Percentiles rank a stretch among this genome's conserved stretches.
Evolutionary conservation across 2,888 invertebrate species (phyloP).

Genomic region (Aquatica leii): DNA sequence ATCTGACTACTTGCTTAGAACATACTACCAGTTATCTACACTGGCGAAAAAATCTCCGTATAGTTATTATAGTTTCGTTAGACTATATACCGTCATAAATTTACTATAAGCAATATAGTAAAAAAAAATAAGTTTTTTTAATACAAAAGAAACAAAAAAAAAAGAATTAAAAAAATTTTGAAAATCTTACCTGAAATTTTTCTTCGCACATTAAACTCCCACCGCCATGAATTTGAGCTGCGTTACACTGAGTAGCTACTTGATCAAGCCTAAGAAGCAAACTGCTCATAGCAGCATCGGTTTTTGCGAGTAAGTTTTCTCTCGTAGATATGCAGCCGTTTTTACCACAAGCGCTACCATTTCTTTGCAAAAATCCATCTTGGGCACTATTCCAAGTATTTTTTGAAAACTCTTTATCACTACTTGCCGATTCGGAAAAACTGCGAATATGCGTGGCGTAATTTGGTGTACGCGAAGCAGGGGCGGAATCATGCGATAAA

Average conservation of each 20-base stretch:
- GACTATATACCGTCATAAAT: no score
- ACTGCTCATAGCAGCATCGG: slow-evolving; percentile 75
- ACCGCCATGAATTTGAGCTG: slow-evolving; percentile 78
- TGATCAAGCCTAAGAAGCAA: slow-evolving; percentile 73
- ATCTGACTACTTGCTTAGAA: no score
- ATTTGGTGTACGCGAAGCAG: slow-evolving; percentile 34
- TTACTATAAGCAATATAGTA: no score
- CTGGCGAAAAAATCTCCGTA: no score
- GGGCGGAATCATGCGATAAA: slow-evolving; percentile 48
- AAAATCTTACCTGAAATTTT: slow-evolving; percentile 71
- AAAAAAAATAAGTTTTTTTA: no score
- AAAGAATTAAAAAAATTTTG: no score
- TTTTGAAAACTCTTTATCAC: slow-evolving; percentile 12
- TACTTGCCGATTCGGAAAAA: slow-evolving; percentile 26
- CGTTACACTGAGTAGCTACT: slow-evolving; percentile 74
- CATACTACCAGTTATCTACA: no score
- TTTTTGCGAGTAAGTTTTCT: slow-evolving; percentile 71
- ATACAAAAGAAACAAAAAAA: no score
- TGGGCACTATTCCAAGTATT: slow-evolving; percentile 20
- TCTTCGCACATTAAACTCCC: slow-evolving; percentile 78
- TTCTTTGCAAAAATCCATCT: slow-evolving; percentile 26
- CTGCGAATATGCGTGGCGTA: slow-evolving; percentile 22
- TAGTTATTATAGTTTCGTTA: no score
- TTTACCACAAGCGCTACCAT: slow-evolving; percentile 34
- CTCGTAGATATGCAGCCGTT: slow-evolving; percentile 54